phyloP scores from a whole-genome alignment of 2,888 invertebrate species.

The Acrocyrtus sp. region DNA sequence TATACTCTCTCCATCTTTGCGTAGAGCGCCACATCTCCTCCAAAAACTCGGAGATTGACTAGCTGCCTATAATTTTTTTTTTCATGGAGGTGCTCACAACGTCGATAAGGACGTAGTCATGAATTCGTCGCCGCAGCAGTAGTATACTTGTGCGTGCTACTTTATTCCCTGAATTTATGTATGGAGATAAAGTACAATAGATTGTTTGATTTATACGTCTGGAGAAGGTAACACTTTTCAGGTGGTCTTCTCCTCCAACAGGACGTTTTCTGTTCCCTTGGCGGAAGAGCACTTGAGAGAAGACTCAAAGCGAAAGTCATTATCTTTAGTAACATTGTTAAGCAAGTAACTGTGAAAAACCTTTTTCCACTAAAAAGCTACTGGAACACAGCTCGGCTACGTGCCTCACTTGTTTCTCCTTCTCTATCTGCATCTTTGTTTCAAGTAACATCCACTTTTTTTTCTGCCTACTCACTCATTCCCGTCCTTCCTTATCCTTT shows the following conservation, averaged over 20 bases:
- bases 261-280: constrained; percentile 51
- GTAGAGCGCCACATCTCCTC: no score
- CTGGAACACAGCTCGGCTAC: constrained; percentile 49
- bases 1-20: no score
- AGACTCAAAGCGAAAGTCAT: constrained; percentile 59
- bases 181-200: constrained; percentile 44
- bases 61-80: no score
- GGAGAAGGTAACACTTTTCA: constrained; percentile 61
- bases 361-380: constrained; percentile 51
- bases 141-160: constrained; percentile 34
- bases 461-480: not conserved
- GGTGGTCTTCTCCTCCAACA: constrained; percentile 57
- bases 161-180: constrained; percentile 50
- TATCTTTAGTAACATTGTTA: constrained; percentile 60
- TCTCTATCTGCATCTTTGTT: constrained; percentile 11
- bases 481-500: not conserved
- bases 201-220: constrained; percentile 63
- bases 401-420: constrained; percentile 45
- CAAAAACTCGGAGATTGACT: no score
- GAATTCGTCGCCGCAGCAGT: no score
- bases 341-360: constrained; percentile 59
- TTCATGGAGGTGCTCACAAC: constrained; percentile 6
- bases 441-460: not conserved
- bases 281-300: constrained; percentile 57
- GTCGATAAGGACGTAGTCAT: no score